These are phyloP conservation scores for Theretra japonica DNA, from an alignment of 2,888 invertebrate species.

Conservation along the genomic window DNA sequence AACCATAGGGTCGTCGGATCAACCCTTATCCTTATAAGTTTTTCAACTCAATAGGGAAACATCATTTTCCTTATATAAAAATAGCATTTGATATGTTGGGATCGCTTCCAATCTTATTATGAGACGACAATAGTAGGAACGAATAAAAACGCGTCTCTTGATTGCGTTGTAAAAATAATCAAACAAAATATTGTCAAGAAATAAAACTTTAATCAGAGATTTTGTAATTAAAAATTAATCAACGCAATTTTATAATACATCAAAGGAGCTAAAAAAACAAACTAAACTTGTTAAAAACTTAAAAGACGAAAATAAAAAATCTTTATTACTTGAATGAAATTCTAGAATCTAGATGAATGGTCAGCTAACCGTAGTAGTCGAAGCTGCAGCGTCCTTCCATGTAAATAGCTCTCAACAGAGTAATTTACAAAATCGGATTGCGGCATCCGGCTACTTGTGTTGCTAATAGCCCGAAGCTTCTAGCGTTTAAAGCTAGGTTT, in stretches of 20 bases:
- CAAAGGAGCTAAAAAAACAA: background rate
- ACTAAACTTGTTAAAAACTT: conserved; percentile 1
- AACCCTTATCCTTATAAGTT: no score
- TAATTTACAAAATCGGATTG: conserved; percentile 17
- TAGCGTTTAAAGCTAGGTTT: background rate
- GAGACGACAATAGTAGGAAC: no score
- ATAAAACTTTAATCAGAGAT: no score
- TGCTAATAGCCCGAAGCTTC: background rate
- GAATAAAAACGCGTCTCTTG: no score
- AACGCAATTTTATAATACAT: background rate
- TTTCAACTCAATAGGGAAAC: no score
- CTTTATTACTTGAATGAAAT: no score
- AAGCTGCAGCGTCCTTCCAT: background rate
- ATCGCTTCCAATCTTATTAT: no score
- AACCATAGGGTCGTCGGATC: no score
- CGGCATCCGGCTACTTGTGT: background rate
- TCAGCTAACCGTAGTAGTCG: background rate
- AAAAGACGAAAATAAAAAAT: background rate
- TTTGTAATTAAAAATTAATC: background rate
- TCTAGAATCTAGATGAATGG: background rate
- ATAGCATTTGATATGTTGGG: no score
- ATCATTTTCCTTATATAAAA: no score
- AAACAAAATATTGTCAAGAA: background rate
- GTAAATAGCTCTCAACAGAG: conserved; percentile 10
- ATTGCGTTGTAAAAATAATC: background rate